Evolutionary conservation across 2,113 vertebrate genomes (phyloP).

Genomic region (Crotalus horridus): DNA sequence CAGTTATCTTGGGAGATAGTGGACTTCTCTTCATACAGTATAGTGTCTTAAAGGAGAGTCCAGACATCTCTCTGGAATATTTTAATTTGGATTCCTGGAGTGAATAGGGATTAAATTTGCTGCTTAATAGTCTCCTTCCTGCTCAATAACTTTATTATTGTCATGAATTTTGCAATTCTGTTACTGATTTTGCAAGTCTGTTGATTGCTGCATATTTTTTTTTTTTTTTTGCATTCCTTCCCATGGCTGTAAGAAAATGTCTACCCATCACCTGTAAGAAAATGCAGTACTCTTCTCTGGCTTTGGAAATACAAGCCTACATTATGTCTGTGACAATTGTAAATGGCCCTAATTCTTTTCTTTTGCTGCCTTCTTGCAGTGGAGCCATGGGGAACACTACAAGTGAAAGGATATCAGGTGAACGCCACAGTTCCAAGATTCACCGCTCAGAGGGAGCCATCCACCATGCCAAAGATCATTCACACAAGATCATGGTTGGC

Average conservation of each 20-base stretch:
- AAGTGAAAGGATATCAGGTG: constrained; percentile 83
- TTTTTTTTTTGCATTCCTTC: not conserved
- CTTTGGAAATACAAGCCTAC: not conserved
- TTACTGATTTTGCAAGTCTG: not conserved
- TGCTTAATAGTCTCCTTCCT: too few relatives aligned
- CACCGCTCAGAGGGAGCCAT: constrained; percentile 79
- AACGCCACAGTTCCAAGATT: constrained; percentile 85
- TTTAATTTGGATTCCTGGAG: not conserved
- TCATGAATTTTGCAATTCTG: not conserved
- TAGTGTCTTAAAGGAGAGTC: not conserved
- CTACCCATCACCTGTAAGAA: not conserved
- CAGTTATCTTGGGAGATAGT: not conserved
- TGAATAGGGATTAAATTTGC: too few relatives aligned
- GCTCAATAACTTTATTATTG: not conserved
- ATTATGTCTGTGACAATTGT: accelerated
- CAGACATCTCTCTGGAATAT: not conserved
- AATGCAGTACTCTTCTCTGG: not conserved
- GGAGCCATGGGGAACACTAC: constrained; percentile 89
- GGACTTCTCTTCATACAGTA: not conserved
- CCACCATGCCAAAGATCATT: constrained; percentile 78
- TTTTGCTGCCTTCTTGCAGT: constrained; percentile 12
- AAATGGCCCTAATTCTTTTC: not conserved
- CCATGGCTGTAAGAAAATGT: not conserved
- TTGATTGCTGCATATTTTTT: too few relatives aligned
- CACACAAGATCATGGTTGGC: constrained; percentile 90